Base-by-base conservation (phyloP, 2,888 invertebrate species). In the Slavum lentiscoides region DNA sequence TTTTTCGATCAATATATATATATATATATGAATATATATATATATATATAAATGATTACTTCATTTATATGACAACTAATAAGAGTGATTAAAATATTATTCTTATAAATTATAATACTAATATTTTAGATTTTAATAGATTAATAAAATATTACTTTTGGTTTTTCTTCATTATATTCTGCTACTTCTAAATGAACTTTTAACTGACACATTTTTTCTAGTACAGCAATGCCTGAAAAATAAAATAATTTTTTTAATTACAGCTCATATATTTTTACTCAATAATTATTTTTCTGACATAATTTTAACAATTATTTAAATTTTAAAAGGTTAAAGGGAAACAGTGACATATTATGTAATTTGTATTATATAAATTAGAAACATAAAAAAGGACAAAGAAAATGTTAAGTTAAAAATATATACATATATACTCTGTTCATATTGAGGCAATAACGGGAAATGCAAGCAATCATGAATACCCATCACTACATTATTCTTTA, bases 111-210 rank as follows among this genome's bases (percentile, higher is more conserved):
- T 30, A 30, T 30, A 53, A 64, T 64, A 74, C 11, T 74, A 21
- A 74, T 53, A 74, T n/a, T 58, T 21, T 15, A 19, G 7, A 58
- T 58, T 55, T 67, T 39, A 75, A 55, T 43, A 43, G 30, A n/a
- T 66, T 43, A 30, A 30, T 30, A 75, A 55, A 67, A 58, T 75
- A 59, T 75, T 80, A 80, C 80, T 70, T 80, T 80, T 70, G 70
- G 39, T 64, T 64, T 64, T 39, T 80, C 64, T 72, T 82, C 80
- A 1, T 68, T 59, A 9, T 49, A 39, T n/a, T 82, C 83, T 61
- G 83, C 72, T 37, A 92, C 90, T 85, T 91, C 91, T 84, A 93
- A 88, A 87, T 94, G 94, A 86, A 91, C 88, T 86, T 92, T 91
- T 85, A 90, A 89, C 84, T 90, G 89, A 86, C 94, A 94, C 84